Evolutionary conservation across 2,888 invertebrate genomes (phyloP).

Genomic region (Amiota minor): DNA sequence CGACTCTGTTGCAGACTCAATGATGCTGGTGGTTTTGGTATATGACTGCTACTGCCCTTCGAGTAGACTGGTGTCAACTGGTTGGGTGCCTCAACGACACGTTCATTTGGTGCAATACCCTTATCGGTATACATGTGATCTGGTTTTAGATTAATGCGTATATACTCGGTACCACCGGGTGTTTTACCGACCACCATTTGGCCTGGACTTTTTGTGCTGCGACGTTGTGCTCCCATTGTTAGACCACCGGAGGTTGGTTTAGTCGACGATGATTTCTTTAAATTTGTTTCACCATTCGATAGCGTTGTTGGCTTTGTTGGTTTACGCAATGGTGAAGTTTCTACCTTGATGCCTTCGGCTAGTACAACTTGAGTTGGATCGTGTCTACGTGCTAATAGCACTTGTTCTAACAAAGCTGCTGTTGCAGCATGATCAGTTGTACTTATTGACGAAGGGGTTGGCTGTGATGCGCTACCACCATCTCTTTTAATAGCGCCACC

Average conservation of each 20-base stretch:
- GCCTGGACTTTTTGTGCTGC: conserved; percentile 69
- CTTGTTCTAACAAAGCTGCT: conserved; percentile 76
- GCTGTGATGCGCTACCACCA: conserved; percentile 44
- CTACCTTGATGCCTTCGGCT: conserved; percentile 78
- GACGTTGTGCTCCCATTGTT: conserved; percentile 59
- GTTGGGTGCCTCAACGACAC: conserved; percentile 67
- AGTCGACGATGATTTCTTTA: conserved; percentile 33
- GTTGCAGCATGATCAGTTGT: conserved; percentile 74
- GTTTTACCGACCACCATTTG: conserved; percentile 72
- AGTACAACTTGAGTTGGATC: conserved; percentile 80
- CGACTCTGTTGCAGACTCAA: conserved; percentile 75
- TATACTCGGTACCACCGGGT: conserved; percentile 75
- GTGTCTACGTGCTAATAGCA: conserved; percentile 77
- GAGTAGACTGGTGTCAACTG: conserved; percentile 60
- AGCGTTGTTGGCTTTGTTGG: conserved; percentile 54
- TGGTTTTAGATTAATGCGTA: conserved; percentile 83
- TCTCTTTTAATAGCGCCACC: conserved; percentile 54
- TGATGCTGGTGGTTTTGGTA: conserved; percentile 75
- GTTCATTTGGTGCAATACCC: conserved; percentile 74
- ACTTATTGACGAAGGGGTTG: conserved; percentile 37
- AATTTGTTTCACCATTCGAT: conserved; percentile 61
- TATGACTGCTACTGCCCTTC: conserved; percentile 38
- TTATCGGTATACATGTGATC: conserved; percentile 81
- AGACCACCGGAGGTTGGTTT: conserved; percentile 26
- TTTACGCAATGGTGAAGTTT: conserved; percentile 62